These are phyloP conservation scores for Drosophila bocki DNA, from an alignment of 1,140 invertebrate species.

Conservation along the genomic window DNA sequence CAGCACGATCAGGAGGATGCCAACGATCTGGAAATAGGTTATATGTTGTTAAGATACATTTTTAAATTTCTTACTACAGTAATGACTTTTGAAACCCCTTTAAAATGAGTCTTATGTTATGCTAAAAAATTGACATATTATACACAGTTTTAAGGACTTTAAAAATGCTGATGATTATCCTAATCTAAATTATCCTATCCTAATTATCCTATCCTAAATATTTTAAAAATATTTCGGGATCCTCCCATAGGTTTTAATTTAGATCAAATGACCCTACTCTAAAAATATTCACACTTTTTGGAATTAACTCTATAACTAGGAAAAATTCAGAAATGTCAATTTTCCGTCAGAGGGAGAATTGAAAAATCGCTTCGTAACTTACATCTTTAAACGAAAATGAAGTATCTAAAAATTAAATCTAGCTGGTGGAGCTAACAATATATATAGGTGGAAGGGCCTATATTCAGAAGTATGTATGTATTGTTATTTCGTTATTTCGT, in stretches of 20 bases:
- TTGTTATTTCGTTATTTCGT: too few relatives aligned
- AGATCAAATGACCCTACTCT: too few relatives aligned
- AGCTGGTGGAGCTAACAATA: background rate
- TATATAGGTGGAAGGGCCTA: background rate
- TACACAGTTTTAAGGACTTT: too few relatives aligned
- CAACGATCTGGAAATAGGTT: slow-evolving; percentile 86
- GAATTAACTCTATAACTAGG: background rate
- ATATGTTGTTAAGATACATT: background rate
- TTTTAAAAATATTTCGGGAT: too few relatives aligned
- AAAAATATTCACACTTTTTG: background rate
- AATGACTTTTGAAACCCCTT: too few relatives aligned
- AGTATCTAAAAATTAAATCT: background rate
- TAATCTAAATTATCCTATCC: too few relatives aligned
- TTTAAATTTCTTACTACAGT: background rate
- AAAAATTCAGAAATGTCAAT: background rate
- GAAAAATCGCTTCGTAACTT: background rate
- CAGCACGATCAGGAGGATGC: slow-evolving; percentile 87
- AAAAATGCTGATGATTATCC: too few relatives aligned
- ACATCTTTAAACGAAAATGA: background rate
- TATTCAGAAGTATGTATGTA: background rate
- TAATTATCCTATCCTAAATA: too few relatives aligned
- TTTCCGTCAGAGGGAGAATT: background rate
- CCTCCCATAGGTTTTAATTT: too few relatives aligned
- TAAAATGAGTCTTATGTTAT: too few relatives aligned
- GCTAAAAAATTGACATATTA: too few relatives aligned